Evolutionary conservation across 2,888 invertebrate species (phyloP).

Genomic region (Callimorpha dominula): DNA sequence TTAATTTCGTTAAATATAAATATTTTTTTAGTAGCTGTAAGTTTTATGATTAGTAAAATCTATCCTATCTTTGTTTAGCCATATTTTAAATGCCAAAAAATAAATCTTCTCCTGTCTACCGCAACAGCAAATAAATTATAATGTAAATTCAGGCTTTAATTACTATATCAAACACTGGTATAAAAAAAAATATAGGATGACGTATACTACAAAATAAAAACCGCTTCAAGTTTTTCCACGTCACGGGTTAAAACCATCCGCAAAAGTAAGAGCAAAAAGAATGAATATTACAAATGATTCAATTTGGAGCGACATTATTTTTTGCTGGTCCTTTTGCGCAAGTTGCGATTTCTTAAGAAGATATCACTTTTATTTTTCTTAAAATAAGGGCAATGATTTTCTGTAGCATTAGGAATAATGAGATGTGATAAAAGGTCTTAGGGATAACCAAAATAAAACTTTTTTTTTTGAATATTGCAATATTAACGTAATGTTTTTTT

Average conservation of each 20-base stretch:
- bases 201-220: slow-evolving; percentile 7
- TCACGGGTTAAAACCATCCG: slow-evolving; percentile 61
- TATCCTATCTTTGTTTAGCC: too few species aligned
- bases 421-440: slow-evolving; percentile 28
- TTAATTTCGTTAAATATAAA: too few species aligned
- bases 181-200: too few species aligned
- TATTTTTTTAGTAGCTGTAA: too few species aligned
- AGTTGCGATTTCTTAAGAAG: slow-evolving; percentile 70
- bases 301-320: slow-evolving; percentile 80
- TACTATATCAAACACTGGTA: too few species aligned
- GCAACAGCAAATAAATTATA: too few species aligned
- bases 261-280: slow-evolving; percentile 73
- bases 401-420: slow-evolving; percentile 52
- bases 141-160: too few species aligned
- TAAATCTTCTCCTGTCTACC: too few species aligned
- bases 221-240: slow-evolving; percentile 39
- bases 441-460: slow-evolving; percentile 6
- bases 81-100: too few species aligned
- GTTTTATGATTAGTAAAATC: too few species aligned
- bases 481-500: too few species aligned
- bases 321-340: slow-evolving; percentile 68
- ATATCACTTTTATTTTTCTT: slow-evolving; percentile 72
- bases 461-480: too few species aligned
- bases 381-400: slow-evolving; percentile 68
- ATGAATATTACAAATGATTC: slow-evolving; percentile 84